These are phyloP conservation scores for Lissonota sp. DNA, from an alignment of 2,888 invertebrate species.

Conservation along the genomic window DNA sequence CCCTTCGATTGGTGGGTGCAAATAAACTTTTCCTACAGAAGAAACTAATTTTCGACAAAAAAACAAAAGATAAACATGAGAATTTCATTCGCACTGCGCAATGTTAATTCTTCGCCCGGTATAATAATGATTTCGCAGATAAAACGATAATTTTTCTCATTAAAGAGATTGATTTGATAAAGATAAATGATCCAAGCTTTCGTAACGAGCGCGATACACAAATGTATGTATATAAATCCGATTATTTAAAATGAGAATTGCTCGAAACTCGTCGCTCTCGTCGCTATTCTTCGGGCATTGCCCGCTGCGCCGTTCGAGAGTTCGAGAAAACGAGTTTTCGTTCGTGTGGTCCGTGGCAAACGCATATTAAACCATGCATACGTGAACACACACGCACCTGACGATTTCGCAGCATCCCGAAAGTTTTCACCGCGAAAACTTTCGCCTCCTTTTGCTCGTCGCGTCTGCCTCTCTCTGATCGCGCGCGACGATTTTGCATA, in stretches of 20 bases:
- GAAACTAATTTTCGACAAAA: no score
- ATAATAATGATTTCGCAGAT: no score
- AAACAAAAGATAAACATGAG: no score
- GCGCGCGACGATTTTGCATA: background rate
- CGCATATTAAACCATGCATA: background rate
- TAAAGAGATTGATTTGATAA: no score
- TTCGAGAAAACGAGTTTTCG: slow-evolving; percentile 59
- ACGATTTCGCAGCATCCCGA: slow-evolving; percentile 51
- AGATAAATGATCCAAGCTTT: background rate
- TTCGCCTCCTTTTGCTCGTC: slow-evolving; percentile 44
- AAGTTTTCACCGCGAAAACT: slow-evolving; percentile 65
- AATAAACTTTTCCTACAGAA: no score
- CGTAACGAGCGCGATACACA: slow-evolving; percentile 11
- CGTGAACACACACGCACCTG: slow-evolving; percentile 36
- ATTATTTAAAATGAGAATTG: slow-evolving; percentile 48
- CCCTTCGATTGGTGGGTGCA: no score
- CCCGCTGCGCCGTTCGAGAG: slow-evolving; percentile 49
- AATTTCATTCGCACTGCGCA: no score
- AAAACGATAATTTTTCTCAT: no score
- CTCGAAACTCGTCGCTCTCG: slow-evolving; percentile 32
- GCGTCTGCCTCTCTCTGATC: slow-evolving; percentile 5
- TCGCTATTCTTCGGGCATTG: slow-evolving; percentile 55
- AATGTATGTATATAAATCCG: background rate
- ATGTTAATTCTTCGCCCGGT: no score
- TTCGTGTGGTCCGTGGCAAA: slow-evolving; percentile 37